A percentile compares a stretch with the other conserved stretches of the same genome.
Evolutionary conservation across 1,140 invertebrate species (phyloP).

Genomic region (Drosophila pseudoananassae): DNA sequence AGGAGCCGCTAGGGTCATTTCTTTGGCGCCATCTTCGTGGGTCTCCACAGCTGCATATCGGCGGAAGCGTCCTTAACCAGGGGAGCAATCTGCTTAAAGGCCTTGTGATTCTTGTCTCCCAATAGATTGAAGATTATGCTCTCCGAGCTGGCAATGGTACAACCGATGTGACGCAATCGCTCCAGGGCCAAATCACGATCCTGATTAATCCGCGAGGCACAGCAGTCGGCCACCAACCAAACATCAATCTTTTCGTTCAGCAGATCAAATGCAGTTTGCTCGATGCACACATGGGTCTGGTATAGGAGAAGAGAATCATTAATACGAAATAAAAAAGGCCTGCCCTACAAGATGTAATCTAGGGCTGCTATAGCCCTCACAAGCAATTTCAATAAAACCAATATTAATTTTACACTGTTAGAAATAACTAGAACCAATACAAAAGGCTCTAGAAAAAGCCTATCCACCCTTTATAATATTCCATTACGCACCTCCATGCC

Average conservation of each 20-base stretch:
- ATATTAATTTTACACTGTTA: no score
- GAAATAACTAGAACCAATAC: no score
- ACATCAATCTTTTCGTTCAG: constrained; percentile 89
- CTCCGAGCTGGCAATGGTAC: constrained; percentile 91
- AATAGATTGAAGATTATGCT: constrained; percentile 91
- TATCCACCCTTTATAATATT: no score
- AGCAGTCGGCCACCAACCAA: constrained; percentile 94
- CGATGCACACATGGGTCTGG: constrained; percentile 93
- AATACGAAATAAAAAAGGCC: not conserved
- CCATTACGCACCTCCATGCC: constrained; percentile 90
- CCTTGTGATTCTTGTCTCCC: constrained; percentile 89
- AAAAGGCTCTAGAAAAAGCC: not conserved
- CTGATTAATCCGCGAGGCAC: constrained; percentile 89
- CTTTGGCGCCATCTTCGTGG: constrained; percentile 84
- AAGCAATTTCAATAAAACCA: no score
- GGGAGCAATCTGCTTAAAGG: constrained; percentile 89
- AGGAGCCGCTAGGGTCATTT: constrained; percentile 45
- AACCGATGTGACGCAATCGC: constrained; percentile 91
- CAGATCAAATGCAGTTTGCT: constrained; percentile 94
- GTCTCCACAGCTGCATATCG: constrained; percentile 76
- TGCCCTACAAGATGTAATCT: no score
- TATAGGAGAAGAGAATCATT: not conserved
- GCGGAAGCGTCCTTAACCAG: constrained; percentile 87
- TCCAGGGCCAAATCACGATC: constrained; percentile 89
- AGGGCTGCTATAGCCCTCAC: no score